These are phyloP conservation scores for Metalampra italica DNA, from an alignment of 2,888 invertebrate species.

Conservation along the genomic window DNA sequence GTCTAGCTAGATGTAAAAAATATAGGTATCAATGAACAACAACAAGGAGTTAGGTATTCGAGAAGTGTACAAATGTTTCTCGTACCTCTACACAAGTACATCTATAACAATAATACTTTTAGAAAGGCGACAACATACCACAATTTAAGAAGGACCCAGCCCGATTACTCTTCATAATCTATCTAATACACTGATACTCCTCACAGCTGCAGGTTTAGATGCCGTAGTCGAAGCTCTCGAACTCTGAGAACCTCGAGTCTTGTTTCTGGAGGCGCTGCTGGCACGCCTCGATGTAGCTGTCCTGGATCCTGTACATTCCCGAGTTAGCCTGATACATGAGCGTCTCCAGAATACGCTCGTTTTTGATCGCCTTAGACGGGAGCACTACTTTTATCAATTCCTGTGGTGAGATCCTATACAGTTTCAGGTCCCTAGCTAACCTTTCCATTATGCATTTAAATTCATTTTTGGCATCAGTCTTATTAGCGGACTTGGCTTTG, in stretches of 20 bases:
- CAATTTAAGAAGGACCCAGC: slow-evolving; percentile 60
- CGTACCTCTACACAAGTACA: slow-evolving; percentile 72
- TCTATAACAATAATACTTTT: slow-evolving; percentile 77
- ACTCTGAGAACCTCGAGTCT: slow-evolving; percentile 91
- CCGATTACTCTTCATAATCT: slow-evolving; percentile 61
- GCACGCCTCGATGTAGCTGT: slow-evolving; percentile 91
- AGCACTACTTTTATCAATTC: slow-evolving; percentile 95
- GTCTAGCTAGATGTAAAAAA: slow-evolving; percentile 76
- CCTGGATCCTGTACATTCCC: slow-evolving; percentile 94
- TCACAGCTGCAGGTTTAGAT: slow-evolving; percentile 78
- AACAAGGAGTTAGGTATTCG: slow-evolving; percentile 72
- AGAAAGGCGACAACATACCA: slow-evolving; percentile 73
- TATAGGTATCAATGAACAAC: slow-evolving; percentile 77
- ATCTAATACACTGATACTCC: slow-evolving; percentile 75
- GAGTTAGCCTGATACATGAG: slow-evolving; percentile 95
- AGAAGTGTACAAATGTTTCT: slow-evolving; percentile 75
- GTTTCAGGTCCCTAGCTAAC: slow-evolving; percentile 90
- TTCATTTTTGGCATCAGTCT: slow-evolving; percentile 91
- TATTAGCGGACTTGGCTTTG: slow-evolving; percentile 85
- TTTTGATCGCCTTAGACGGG: slow-evolving; percentile 94
- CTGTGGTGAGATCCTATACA: slow-evolving; percentile 94
- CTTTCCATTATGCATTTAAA: slow-evolving; percentile 96
- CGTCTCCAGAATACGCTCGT: slow-evolving; percentile 94
- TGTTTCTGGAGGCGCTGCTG: slow-evolving; percentile 92
- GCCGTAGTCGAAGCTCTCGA: slow-evolving; percentile 88